Base-by-base conservation (phyloP, 2,113 vertebrate species). In the Menidia beryllina region DNA sequence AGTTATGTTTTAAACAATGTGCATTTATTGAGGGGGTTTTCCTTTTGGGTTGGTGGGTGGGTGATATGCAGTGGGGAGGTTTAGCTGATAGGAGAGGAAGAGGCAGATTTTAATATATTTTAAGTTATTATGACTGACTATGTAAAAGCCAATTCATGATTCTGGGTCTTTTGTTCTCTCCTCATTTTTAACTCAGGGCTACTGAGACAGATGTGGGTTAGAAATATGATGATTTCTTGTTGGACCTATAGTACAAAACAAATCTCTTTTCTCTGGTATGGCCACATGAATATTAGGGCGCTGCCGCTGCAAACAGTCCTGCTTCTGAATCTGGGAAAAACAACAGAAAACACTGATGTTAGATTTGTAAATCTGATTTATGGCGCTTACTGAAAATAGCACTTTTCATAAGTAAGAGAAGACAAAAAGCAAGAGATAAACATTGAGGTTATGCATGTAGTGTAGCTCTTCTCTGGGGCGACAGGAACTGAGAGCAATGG, bases 151-250 rank as follows among this genome's bases (percentile, higher is more conserved):
- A 90, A 84, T 90, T 75, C 61, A 65, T 85, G 59, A 88, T 85
- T 93, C 80, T 82, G 75, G 78, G 69, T 86, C 55, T 82, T 88
- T 51, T 55, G 74, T 54, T 76, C 27, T 79, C 81, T 80, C 84
- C 79, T 87, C 81, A 71, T 90, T 90, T 89, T 88, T 61, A 91
- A 92, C 92, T 93, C 92, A 93, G 91, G 91, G 92, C 89, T 82
- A 87, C 92, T 94, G 92, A 94, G 91, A 88, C 82, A 79, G 85
- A 90, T 61, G 75, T 88, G 81, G 83, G 81, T 86, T 85, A 85
- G 59, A 58, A 81, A 85, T 67, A n/a, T 56, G 81, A 59, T 72
- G 13, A 68, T 86, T 85, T 90, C 87, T 79, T 90, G 83, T 86
- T 76, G 90, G 92, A 91, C 88, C 87, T 92, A 90, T 78, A 76